Conservation (phyloP, 2,797 vertebrate species). For the Notoglanidium macrostoma region DNA sequence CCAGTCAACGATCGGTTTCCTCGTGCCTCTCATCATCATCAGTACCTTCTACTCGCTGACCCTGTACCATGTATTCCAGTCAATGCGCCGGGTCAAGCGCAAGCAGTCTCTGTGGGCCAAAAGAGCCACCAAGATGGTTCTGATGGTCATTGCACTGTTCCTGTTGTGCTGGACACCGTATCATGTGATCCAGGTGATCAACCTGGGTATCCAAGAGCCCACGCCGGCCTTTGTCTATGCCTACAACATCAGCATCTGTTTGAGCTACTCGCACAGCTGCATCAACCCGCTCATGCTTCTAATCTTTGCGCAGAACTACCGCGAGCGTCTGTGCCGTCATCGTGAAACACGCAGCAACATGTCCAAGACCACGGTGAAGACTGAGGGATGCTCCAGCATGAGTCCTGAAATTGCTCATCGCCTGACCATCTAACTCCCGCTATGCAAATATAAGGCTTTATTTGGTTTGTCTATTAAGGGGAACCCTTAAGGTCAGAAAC, state of each 20-base stretch:
- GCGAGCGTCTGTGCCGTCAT: slow-evolving; percentile 74
- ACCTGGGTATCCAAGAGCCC: slow-evolving; percentile 74
- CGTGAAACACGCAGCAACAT: slow-evolving; percentile 57
- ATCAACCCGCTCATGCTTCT: slow-evolving; percentile 83
- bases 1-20: slow-evolving; percentile 80
- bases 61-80: slow-evolving; percentile 80
- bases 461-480: neutral
- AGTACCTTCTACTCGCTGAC: slow-evolving; percentile 82
- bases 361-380: slow-evolving; percentile 74
- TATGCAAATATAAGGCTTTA: neutral
- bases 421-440: slow-evolving; percentile 64
- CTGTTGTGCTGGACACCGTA: slow-evolving; percentile 83
- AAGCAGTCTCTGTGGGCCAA: slow-evolving; percentile 79
- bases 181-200: slow-evolving; percentile 81
- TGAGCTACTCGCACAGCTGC: slow-evolving; percentile 85
- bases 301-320: slow-evolving; percentile 80
- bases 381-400: slow-evolving; percentile 66
- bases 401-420: slow-evolving; percentile 65
- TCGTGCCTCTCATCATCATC: slow-evolving; percentile 81
- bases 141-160: slow-evolving; percentile 80
- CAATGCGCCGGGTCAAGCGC: slow-evolving; percentile 77
- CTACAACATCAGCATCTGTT: slow-evolving; percentile 83
- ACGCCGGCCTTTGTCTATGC: slow-evolving; percentile 73
- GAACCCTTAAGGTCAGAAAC: neutral
- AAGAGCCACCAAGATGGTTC: slow-evolving; percentile 80